Evolutionary conservation across 2,888 invertebrate species (phyloP).

Genomic region (Taphrorychus bicolor): DNA sequence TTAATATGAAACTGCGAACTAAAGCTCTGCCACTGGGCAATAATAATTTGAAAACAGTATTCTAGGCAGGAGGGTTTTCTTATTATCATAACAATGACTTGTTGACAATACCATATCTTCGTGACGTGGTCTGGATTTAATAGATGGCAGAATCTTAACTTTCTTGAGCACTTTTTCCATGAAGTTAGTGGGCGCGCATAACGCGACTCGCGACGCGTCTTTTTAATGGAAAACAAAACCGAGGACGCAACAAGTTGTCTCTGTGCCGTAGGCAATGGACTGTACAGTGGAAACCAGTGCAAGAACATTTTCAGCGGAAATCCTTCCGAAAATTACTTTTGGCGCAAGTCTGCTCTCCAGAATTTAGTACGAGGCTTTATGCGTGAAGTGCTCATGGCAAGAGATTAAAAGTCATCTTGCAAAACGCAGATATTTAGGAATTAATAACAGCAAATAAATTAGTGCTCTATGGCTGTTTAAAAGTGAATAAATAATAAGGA

Average conservation of each 20-base stretch:
- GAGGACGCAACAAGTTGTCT: conserved; percentile 30
- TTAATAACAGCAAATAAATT: too few species aligned
- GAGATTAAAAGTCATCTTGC: not conserved
- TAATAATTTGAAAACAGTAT: too few species aligned
- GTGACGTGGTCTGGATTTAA: conserved; percentile 6
- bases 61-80: not conserved
- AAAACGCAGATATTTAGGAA: too few species aligned
- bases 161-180: conserved; percentile 33
- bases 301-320: conserved; percentile 27
- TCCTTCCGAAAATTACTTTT: conserved; percentile 35
- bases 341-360: conserved; percentile 33
- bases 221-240: not conserved
- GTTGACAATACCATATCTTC: conserved; percentile 25
- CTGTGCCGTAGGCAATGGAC: conserved; percentile 25
- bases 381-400: not conserved
- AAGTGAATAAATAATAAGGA: too few species aligned
- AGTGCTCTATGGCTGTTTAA: too few species aligned
- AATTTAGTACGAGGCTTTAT: conserved; percentile 20
- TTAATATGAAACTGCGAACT: not conserved
- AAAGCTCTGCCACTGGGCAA: not conserved
- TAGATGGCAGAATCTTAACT: conserved; percentile 13
- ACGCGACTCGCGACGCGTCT: not conserved
- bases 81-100: not conserved
- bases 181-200: not conserved
- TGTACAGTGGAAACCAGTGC: conserved; percentile 28